A percentile compares a stretch with the other conserved stretches of the same genome.
These are phyloP conservation scores for Raillietiella orientalis DNA, from an alignment of 2,888 invertebrate species.

Conservation along the genomic window DNA sequence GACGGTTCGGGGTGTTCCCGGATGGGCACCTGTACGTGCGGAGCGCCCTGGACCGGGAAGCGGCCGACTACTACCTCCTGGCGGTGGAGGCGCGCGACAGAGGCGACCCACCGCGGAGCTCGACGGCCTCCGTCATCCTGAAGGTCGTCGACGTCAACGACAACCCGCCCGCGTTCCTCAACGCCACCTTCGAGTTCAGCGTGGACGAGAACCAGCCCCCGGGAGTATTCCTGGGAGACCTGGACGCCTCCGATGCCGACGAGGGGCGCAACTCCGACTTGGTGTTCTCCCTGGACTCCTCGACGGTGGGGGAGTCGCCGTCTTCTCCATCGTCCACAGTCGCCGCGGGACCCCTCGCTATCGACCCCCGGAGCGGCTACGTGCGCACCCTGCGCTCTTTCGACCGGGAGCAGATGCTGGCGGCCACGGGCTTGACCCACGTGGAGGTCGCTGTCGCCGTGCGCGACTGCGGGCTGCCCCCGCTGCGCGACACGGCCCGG, in stretches of 20 bases:
- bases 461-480: conserved; percentile 37
- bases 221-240: conserved; percentile 66
- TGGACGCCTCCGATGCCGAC: conserved; percentile 62
- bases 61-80: conserved; percentile 61
- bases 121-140: conserved; percentile 62
- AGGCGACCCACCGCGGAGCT: conserved; percentile 33
- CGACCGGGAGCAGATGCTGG: conserved; percentile 58
- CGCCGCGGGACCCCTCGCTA: conserved; percentile 27
- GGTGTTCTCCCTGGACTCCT: conserved; percentile 25
- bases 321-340: too few relatives aligned
- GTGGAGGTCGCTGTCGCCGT: conserved; percentile 57
- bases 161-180: conserved; percentile 67
- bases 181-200: conserved; percentile 60
- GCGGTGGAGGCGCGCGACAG: conserved; percentile 51
- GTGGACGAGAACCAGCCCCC: conserved; percentile 58
- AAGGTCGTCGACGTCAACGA: conserved; percentile 90
- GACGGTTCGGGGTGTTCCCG: conserved; percentile 73
- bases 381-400: conserved; percentile 52
- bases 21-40: conserved; percentile 72
- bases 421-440: conserved; percentile 36
- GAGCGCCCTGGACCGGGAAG: conserved; percentile 54
- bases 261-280: conserved; percentile 69
- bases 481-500: conserved; percentile 50
- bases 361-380: conserved; percentile 66
- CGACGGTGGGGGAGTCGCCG: not conserved